These are phyloP conservation scores for Hexactinellida sp. DNA, from an alignment of 37 sponge, comb jelly and placozoan genomes.

Conservation along the genomic window DNA sequence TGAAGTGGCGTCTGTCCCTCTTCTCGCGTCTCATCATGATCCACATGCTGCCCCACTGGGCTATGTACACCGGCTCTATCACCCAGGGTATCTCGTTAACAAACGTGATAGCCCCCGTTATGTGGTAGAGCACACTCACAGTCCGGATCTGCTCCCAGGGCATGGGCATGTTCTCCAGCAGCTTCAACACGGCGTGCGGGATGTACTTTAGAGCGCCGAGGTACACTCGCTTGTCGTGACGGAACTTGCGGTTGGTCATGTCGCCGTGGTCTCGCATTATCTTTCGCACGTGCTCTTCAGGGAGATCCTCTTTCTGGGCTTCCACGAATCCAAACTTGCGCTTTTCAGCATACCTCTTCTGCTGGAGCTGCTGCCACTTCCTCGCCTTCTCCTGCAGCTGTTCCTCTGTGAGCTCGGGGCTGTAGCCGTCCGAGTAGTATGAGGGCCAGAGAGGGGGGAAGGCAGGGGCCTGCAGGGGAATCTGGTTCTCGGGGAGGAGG, in stretches of 20 bases:
- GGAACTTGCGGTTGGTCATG: slow-evolving; percentile 95
- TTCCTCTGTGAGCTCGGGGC: neutral
- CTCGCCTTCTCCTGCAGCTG: slow-evolving; percentile 45
- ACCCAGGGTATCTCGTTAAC: slow-evolving; percentile 99
- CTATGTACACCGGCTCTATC: slow-evolving; percentile 88
- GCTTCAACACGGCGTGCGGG: slow-evolving; percentile 98
- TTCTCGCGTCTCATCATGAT: slow-evolving; percentile 99
- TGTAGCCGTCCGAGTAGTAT: neutral
- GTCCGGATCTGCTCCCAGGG: slow-evolving; percentile 99
- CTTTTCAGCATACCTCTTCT: slow-evolving; percentile 93
- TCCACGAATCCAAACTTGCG: slow-evolving; percentile 98
- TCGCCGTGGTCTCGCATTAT: slow-evolving; percentile 99
- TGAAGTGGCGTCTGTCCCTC: slow-evolving; percentile 95
- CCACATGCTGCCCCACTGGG: slow-evolving; percentile 99
- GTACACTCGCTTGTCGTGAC: slow-evolving; percentile 98
- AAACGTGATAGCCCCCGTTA: slow-evolving; percentile 98
- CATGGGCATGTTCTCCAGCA: slow-evolving; percentile 99
- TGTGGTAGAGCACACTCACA: slow-evolving; percentile 89
- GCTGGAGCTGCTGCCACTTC: slow-evolving; percentile 99
- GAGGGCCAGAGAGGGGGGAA: slow-evolving; percentile 13
- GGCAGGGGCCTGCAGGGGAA: neutral
- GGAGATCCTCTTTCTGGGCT: slow-evolving; percentile 99
- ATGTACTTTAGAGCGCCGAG: slow-evolving; percentile 98
- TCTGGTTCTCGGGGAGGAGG: slow-evolving; percentile 9
- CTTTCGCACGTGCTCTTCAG: slow-evolving; percentile 97